Percentiles rank a stretch among this genome's conserved stretches.
These are phyloP conservation scores for Silvanus unidentatus DNA, from an alignment of 2,888 invertebrate species.

Conservation along the genomic window DNA sequence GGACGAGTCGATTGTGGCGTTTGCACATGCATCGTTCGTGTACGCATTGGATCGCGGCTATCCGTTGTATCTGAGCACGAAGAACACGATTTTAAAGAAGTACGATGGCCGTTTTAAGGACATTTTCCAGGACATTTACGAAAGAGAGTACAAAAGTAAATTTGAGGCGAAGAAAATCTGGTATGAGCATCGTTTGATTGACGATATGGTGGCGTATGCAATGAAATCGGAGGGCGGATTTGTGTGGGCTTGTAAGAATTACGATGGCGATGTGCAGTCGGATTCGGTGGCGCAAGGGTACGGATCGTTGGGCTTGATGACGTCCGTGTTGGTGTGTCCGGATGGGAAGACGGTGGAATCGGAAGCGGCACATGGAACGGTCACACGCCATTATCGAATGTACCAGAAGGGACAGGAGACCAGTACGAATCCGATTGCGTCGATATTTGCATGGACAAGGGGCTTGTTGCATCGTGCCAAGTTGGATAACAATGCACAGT, in stretches of 20 bases:
- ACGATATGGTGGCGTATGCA: constrained; percentile 98
- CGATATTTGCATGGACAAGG: constrained; percentile 97
- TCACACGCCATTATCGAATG: constrained; percentile 51
- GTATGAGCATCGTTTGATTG: constrained; percentile 98
- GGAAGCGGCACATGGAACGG: constrained; percentile 96
- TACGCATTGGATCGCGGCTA: constrained; percentile 79
- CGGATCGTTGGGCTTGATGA: constrained; percentile 96
- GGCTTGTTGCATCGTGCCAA: constrained; percentile 92
- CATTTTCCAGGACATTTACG: constrained; percentile 93
- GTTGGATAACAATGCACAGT: constrained; percentile 74
- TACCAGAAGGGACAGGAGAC: constrained; percentile 95
- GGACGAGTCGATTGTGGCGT: constrained; percentile 86
- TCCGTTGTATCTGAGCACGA: constrained; percentile 91
- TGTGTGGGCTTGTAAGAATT: constrained; percentile 99
- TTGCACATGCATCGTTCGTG: constrained; percentile 92
- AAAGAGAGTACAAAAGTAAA: constrained; percentile 74
- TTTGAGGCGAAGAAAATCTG: constrained; percentile 85
- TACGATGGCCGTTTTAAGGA: constrained; percentile 97
- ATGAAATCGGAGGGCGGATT: constrained; percentile 99
- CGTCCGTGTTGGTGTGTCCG: constrained; percentile 92
- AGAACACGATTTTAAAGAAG: constrained; percentile 93
- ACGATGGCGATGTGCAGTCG: constrained; percentile 98
- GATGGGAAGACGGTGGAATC: constrained; percentile 98
- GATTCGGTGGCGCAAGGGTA: constrained; percentile 97
- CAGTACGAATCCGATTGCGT: constrained; percentile 97